A percentile compares a stretch with the other conserved stretches of the same genome.
Conservation (phyloP, 1,140 invertebrate genomes). For the Bradynema listronoti region DNA sequence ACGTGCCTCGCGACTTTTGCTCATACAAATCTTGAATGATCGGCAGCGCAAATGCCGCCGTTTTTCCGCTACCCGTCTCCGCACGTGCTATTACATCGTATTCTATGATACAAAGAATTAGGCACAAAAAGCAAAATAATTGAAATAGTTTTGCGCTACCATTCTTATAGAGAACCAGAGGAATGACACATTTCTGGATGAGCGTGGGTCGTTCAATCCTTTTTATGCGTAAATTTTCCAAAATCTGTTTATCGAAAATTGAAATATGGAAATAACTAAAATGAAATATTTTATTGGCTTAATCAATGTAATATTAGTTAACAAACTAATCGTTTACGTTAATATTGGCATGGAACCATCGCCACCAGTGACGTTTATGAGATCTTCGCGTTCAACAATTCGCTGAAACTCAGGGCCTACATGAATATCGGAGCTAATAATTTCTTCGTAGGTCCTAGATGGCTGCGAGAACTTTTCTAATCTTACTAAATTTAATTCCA, state of each 20-base stretch:
- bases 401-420: background rate
- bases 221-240: too few species aligned
- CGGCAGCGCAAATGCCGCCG: conserved; percentile 88
- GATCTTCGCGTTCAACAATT: background rate
- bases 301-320: too few species aligned
- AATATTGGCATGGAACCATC: too few species aligned
- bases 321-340: too few species aligned
- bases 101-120: conserved; percentile 13
- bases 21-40: conserved; percentile 90
- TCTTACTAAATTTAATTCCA: conserved; percentile 5
- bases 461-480: conserved; percentile 4
- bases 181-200: conserved; percentile 9
- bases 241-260: too few species aligned
- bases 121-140: background rate
- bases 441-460: background rate
- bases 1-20: conserved; percentile 53
- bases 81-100: conserved; percentile 50
- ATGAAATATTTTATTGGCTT: too few species aligned
- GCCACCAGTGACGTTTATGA: conserved; percentile 3
- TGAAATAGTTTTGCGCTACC: background rate
- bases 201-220: background rate
- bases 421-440: background rate
- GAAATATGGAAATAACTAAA: too few species aligned
- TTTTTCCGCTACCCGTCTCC: conserved; percentile 70
- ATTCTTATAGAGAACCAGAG: conserved; percentile 1